These are phyloP conservation scores for Lates calcarifer DNA, from an alignment of 2,113 vertebrate species.

Conservation along the genomic window DNA sequence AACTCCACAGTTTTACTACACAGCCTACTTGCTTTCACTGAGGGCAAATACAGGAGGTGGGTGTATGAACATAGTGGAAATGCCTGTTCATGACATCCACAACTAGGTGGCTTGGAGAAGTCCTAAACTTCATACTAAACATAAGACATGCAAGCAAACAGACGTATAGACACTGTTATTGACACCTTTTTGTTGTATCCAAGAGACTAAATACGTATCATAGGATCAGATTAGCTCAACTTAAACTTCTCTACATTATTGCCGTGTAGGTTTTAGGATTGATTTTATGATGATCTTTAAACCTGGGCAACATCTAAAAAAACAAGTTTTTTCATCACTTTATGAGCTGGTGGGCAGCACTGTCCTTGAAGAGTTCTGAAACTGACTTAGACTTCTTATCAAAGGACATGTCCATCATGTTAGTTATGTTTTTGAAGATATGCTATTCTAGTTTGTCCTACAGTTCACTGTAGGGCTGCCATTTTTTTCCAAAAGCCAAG, in stretches of 20 bases:
- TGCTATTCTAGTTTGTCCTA: neutral
- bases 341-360: neutral
- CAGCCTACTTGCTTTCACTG: conserved; percentile 22
- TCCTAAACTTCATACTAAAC: neutral
- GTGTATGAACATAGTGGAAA: conserved; percentile 7
- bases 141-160: neutral
- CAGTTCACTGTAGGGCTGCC: neutral
- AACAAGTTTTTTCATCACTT: neutral
- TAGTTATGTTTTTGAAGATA: neutral
- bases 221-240: neutral
- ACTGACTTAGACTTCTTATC: neutral
- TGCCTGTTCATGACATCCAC: conserved; percentile 10
- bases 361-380: neutral
- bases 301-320: neutral
- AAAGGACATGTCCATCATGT: neutral
- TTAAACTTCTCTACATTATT: neutral
- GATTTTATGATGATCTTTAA: conserved; percentile 30
- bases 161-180: neutral
- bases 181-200: neutral
- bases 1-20: conserved; percentile 39
- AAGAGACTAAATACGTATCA: neutral
- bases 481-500: too few relatives aligned
- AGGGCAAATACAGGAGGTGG: conserved; percentile 5
- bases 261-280: neutral
- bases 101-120: neutral